Evolutionary conservation across 2,113 vertebrate genomes (phyloP), one percentile per base, ranked within the genome.

Genomic region (Campylomormyrus numenius): DNA sequence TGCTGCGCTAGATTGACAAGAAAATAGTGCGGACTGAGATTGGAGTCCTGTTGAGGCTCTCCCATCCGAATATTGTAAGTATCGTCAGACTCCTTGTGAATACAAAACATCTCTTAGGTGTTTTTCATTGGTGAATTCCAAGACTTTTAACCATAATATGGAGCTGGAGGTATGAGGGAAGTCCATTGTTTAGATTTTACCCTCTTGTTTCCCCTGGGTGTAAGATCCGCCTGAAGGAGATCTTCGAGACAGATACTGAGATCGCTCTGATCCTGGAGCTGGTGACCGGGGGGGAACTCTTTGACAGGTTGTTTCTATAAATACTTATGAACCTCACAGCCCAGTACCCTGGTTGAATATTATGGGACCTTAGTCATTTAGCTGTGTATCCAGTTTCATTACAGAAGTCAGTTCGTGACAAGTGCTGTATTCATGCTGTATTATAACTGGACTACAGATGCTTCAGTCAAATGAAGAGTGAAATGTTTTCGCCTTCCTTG

Each of bases 1-100:
- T 91, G 87, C 35, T 90, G 9, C 92, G 92, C 80, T 92, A 98
- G 97, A 97, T 98, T 0, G 97, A 98, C 93, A 97, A 96, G 91
- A 98, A 98, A 94, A 98, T 97, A 0, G 97, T 97, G 74, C 95
- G 97, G 56, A 98, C 97, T 0, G 97, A 98, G 93, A 97, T 98
- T 0, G 97, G 97, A 27, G 97, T 98, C 88, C 92, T 98, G 93
- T 93, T 98, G 92, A 94, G 97, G 31, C 96, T 98, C 2, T 97
- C 97, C 0, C 97, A 98, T 91, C 97, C 97, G 13, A 97, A 98
- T 90, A 97, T 98, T 0, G 97, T 98, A 92, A 97, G 97, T 95
- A 66, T 0, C 19, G 13, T n/a, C 58, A 45, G 5, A 46, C 46
- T 84, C 58, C 62, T 19, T 46, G 10, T 4, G 49, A 15, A 35